Percentiles rank a stretch among this genome's conserved stretches.
phyloP scores from a whole-genome alignment of 1,140 invertebrate genomes.

The silkworm (Bombyx mori) region DNA sequence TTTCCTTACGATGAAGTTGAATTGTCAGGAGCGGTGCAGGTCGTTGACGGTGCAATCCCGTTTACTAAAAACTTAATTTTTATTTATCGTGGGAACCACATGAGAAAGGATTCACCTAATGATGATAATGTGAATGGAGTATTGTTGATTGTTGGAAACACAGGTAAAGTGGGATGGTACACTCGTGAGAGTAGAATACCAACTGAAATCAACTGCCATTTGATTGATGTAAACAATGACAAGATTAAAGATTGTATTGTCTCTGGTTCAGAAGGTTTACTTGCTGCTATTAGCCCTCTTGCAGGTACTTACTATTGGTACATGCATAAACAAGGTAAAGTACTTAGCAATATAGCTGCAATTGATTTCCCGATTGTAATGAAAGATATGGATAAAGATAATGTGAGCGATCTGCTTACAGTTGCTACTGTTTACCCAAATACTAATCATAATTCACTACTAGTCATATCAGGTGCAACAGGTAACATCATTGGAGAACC shows the following conservation, averaged over 20 bases:
- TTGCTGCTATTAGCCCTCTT: slow-evolving; percentile 78
- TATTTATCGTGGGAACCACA: slow-evolving; percentile 77
- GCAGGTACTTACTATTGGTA: slow-evolving; percentile 79
- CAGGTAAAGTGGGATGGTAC: slow-evolving; percentile 77
- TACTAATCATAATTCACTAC: slow-evolving; percentile 72
- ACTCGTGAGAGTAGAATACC: slow-evolving; percentile 75
- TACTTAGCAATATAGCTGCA: slow-evolving; percentile 62
- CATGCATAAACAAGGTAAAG: slow-evolving; percentile 69
- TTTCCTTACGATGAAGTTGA: slow-evolving; percentile 80
- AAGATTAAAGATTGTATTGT: slow-evolving; percentile 81
- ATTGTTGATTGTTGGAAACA: slow-evolving; percentile 74
- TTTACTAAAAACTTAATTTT: slow-evolving; percentile 79
- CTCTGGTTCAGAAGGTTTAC: slow-evolving; percentile 76
- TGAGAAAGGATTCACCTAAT: slow-evolving; percentile 68
- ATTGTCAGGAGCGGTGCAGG: slow-evolving; percentile 78
- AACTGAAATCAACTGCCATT: slow-evolving; percentile 77
- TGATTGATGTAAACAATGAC: slow-evolving; percentile 79
- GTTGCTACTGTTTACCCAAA: slow-evolving; percentile 67
- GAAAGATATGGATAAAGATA: slow-evolving; percentile 80
- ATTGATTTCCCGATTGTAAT: slow-evolving; percentile 80
- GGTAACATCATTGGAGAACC: slow-evolving; percentile 73
- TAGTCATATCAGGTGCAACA: slow-evolving; percentile 76
- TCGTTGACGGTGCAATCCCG: slow-evolving; percentile 74
- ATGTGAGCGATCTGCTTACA: slow-evolving; percentile 77
- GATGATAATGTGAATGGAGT: slow-evolving; percentile 71